These are phyloP conservation scores for Hypothenemus hampei DNA, from an alignment of 1,140 invertebrate genomes.

Conservation along the genomic window DNA sequence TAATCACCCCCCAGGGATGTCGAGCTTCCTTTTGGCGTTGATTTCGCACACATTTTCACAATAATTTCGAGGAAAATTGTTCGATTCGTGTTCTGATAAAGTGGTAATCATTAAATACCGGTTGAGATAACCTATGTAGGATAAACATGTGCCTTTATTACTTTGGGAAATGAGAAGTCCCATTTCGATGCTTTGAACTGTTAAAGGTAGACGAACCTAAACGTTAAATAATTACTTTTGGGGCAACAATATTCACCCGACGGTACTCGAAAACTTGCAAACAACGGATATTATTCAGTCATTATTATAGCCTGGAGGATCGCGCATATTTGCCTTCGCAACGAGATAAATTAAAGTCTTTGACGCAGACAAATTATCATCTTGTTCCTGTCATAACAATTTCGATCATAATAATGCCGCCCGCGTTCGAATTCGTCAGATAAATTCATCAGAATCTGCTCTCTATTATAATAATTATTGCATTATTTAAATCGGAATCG, in stretches of 20 bases:
- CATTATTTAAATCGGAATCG: too few relatives aligned
- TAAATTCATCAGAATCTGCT: not conserved
- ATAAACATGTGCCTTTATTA: conserved; percentile 8
- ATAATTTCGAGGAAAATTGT: conserved; percentile 6
- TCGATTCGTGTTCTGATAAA: conserved; percentile 7
- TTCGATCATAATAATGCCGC: not conserved
- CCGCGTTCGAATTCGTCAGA: not conserved
- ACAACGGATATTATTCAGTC: conserved; percentile 21
- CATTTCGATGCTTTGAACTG: conserved; percentile 1
- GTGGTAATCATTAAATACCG: too few relatives aligned
- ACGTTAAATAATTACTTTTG: conserved; percentile 18
- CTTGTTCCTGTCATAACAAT: conserved; percentile 9
- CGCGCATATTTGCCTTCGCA: conserved; percentile 9
- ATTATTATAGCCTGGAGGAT: conserved; percentile 17
- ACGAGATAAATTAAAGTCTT: conserved; percentile 16
- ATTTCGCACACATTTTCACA: conserved; percentile 12
- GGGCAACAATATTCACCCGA: conserved; percentile 11
- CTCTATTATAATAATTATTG: too few relatives aligned
- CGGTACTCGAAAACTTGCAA: conserved; percentile 19
- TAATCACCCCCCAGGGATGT: conserved; percentile 13
- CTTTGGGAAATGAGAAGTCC: conserved; percentile 1
- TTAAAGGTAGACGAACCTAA: conserved; percentile 19
- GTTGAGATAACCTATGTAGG: not conserved
- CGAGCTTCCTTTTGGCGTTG: conserved; percentile 11
- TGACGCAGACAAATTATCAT: conserved; percentile 17